Conservation (phyloP, 2,797 vertebrate species). For the Sylvia borin region DNA sequence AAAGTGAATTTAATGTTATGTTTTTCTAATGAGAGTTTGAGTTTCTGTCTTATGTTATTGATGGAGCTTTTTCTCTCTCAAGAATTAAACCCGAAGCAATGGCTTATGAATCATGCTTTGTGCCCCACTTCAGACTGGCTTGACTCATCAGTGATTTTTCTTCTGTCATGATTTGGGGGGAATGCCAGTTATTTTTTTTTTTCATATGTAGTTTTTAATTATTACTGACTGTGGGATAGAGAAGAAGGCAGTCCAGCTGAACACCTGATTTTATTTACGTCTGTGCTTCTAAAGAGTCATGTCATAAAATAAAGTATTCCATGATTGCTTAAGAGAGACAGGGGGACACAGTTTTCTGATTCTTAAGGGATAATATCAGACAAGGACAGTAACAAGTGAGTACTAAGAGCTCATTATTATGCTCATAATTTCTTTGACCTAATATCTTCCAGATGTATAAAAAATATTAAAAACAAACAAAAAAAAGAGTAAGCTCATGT, state of each 20-base stretch:
- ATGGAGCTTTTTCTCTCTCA: not conserved
- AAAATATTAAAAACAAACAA: no score
- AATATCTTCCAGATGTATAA: not conserved
- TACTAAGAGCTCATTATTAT: not conserved
- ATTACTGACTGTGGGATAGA: not conserved
- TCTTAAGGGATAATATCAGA: not conserved
- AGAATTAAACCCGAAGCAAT: constrained; percentile 20
- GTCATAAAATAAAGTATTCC: not conserved
- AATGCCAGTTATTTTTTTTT: not conserved
- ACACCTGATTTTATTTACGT: not conserved
- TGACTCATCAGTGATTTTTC: constrained; percentile 37
- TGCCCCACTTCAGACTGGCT: constrained; percentile 1
- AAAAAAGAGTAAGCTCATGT: not conserved
- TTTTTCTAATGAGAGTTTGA: not conserved
- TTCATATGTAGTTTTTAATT: not conserved
- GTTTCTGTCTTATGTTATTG: not conserved
- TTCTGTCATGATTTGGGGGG: constrained; percentile 6
- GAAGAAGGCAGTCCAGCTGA: not conserved
- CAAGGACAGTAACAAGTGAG: not conserved
- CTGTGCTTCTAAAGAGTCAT: not conserved
- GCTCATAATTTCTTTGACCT: not conserved
- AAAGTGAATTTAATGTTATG: not conserved
- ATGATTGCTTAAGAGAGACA: not conserved
- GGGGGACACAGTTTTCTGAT: not conserved
- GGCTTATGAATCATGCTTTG: constrained; percentile 29